Evolutionary conservation across 2,113 vertebrate genomes (phyloP).

Genomic region (Macquaria ambigua): DNA sequence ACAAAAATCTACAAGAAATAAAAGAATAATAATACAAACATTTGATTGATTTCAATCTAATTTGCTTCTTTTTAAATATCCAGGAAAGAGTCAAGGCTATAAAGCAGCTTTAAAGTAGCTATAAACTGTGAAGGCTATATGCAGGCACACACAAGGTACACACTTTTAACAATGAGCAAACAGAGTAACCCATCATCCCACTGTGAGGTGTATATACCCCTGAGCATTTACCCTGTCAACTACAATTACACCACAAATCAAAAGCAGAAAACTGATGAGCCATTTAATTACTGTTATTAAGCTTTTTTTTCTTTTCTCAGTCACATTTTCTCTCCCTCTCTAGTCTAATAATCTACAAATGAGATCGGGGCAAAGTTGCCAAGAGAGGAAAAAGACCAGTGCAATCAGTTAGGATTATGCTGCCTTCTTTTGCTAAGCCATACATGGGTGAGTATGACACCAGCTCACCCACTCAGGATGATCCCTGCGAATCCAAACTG

Average conservation of each 20-base stretch:
- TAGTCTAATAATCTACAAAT: constrained; percentile 33
- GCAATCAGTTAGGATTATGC: constrained; percentile 29
- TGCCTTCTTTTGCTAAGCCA: constrained; percentile 29
- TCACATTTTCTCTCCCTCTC: constrained; percentile 1
- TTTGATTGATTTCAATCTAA: background rate
- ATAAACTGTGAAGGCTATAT: background rate
- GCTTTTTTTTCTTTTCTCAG: background rate
- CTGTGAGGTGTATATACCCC: background rate
- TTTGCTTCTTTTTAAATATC: background rate
- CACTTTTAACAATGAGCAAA: background rate
- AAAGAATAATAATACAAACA: background rate
- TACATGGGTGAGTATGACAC: constrained; percentile 15
- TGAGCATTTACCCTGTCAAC: background rate
- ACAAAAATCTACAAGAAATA: background rate
- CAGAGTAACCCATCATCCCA: background rate
- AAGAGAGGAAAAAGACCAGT: constrained; percentile 17
- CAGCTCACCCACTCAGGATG: constrained; percentile 19
- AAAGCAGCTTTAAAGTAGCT: background rate
- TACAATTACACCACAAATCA: constrained; percentile 10
- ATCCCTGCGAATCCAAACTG: constrained; percentile 34
- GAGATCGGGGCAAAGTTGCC: constrained; percentile 29
- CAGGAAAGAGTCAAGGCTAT: background rate
- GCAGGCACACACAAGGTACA: background rate
- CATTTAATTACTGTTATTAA: constrained; percentile 12
- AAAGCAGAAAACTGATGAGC: background rate